Evolutionary conservation across 92 coral and sea anemone species (phyloP).

Genomic region (Siderastrea siderea): DNA sequence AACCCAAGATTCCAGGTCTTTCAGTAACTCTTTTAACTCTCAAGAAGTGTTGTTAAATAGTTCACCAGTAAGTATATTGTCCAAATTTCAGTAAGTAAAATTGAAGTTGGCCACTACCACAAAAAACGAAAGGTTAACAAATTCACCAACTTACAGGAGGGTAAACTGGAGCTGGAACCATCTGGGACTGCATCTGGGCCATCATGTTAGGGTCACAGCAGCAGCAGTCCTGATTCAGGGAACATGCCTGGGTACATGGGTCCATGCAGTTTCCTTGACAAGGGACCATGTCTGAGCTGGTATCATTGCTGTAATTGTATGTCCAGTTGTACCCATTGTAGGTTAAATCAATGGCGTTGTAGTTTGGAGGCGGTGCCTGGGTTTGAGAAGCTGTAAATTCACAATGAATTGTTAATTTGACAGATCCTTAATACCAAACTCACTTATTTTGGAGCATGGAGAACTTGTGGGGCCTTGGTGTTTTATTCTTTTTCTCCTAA

Average conservation of each 20-base stretch:
- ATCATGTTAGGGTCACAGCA: conserved; percentile 76
- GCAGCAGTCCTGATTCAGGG: conserved; percentile 82
- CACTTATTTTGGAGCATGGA: background rate
- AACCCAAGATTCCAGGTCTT: no score
- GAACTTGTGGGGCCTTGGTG: no score
- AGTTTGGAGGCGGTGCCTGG: conserved; percentile 23
- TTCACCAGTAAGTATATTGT: no score
- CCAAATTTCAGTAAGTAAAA: background rate
- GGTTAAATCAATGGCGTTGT: conserved; percentile 61
- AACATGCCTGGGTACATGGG: conserved; percentile 75
- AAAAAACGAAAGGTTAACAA: background rate
- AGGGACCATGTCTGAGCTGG: conserved; percentile 64
- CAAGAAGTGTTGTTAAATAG: no score
- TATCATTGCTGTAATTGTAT: conserved; percentile 51
- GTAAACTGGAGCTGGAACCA: conserved; percentile 30
- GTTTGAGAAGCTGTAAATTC: conserved; percentile 8
- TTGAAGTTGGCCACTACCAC: background rate
- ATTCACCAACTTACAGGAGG: conserved; percentile 30
- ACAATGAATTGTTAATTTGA: background rate
- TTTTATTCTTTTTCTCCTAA: no score
- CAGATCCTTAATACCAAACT: background rate
- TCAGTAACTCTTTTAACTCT: no score
- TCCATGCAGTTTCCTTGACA: conserved; percentile 87
- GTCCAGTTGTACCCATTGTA: conserved; percentile 75
- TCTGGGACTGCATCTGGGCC: conserved; percentile 41